Conservation (phyloP, 2,888 invertebrate species). For the Sympetrum striolatum region DNA sequence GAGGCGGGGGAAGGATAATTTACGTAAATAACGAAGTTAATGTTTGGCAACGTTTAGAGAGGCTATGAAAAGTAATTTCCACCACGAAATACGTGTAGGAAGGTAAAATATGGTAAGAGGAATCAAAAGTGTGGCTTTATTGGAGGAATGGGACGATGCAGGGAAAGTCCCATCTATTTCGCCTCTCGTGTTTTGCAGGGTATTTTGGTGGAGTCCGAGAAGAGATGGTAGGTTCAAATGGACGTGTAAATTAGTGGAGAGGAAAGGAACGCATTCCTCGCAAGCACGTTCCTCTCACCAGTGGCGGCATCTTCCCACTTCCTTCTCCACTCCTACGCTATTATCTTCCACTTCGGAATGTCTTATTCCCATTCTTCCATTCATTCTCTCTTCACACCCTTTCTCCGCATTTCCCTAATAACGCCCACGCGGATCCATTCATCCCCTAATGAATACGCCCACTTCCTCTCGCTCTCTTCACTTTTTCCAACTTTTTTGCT, state of each 20-base stretch:
- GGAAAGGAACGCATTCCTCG: neutral
- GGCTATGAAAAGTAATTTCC: no score
- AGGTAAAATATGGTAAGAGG: no score
- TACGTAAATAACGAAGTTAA: no score
- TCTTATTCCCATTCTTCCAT: neutral
- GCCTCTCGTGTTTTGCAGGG: neutral
- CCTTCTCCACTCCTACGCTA: neutral
- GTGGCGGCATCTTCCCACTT: neutral
- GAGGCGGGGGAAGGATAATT: no score
- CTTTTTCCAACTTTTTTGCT: neutral
- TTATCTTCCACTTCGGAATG: neutral
- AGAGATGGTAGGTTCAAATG: neutral
- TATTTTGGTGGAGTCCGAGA: neutral
- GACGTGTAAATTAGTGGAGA: constrained; percentile 22
- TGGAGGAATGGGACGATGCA: neutral
- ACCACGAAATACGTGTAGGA: no score
- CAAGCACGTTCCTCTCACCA: neutral
- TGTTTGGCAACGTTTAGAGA: no score
- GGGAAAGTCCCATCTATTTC: neutral
- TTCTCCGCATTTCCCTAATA: neutral
- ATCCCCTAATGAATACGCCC: neutral
- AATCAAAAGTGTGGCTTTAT: no score
- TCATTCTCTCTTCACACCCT: neutral
- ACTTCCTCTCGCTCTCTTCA: neutral
- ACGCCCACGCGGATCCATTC: neutral